Evolutionary conservation across 2,888 invertebrate genomes (phyloP).

Genomic region (Stenichneumon culpator): DNA sequence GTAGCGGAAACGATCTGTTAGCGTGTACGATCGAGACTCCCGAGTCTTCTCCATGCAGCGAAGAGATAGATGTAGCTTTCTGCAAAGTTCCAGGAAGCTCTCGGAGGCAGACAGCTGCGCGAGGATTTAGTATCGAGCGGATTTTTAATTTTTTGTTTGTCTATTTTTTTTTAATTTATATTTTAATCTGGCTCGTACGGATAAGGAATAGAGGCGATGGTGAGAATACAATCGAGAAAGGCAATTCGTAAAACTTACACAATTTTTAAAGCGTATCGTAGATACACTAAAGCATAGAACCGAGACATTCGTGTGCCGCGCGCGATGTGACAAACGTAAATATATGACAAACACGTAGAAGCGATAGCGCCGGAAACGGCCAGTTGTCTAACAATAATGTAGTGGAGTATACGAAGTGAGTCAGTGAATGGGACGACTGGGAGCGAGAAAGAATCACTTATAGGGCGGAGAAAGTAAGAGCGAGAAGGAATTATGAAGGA

Average conservation of each 20-base stretch:
- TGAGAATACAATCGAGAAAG: background rate
- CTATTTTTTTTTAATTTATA: background rate
- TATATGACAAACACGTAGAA: conserved; percentile 83
- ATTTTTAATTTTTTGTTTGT: background rate
- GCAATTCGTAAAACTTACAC: background rate
- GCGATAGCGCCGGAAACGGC: conserved; percentile 83
- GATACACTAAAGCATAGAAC: conserved; percentile 1
- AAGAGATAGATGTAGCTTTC: conserved; percentile 40
- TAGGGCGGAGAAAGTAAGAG: conserved; percentile 41
- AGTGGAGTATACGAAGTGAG: conserved; percentile 79
- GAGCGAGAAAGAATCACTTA: conserved; percentile 36
- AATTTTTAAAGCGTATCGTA: background rate
- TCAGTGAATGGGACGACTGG: conserved; percentile 77
- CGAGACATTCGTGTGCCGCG: conserved; percentile 60
- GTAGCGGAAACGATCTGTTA: conserved; percentile 81
- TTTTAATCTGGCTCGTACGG: background rate
- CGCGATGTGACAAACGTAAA: conserved; percentile 74
- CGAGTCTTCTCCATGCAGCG: conserved; percentile 10
- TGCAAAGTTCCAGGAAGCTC: conserved; percentile 55
- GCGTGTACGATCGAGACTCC: conserved; percentile 57
- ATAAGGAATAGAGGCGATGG: background rate
- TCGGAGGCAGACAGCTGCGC: conserved; percentile 52
- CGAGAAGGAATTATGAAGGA: conserved; percentile 35
- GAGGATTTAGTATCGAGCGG: conserved; percentile 19
- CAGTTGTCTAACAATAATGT: conserved; percentile 84